A percentile compares a stretch with the other conserved stretches of the same genome.
These are phyloP conservation scores for Synergus japonicus DNA, from an alignment of 2,888 invertebrate genomes.

Conservation along the genomic window DNA sequence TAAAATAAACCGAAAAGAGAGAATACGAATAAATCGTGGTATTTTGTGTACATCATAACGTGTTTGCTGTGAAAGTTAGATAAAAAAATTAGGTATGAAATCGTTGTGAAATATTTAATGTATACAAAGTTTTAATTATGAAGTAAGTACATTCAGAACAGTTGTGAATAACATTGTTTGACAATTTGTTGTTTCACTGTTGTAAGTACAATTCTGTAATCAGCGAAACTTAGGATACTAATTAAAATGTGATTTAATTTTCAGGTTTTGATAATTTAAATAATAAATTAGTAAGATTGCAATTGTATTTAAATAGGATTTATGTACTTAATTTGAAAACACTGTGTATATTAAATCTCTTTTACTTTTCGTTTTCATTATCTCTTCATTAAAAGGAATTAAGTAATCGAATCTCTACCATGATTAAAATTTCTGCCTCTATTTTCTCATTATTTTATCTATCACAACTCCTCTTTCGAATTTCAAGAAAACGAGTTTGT, in stretches of 20 bases:
- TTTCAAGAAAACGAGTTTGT: not conserved
- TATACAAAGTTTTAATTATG: not conserved
- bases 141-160: not conserved
- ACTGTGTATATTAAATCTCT: too few relatives aligned
- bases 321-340: too few relatives aligned
- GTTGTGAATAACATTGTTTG: not conserved
- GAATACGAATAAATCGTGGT: not conserved
- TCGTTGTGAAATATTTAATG: not conserved
- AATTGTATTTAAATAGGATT: too few relatives aligned
- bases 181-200: too few relatives aligned
- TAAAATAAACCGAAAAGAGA: not conserved
- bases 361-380: not conserved
- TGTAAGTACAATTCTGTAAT: too few relatives aligned
- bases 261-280: too few relatives aligned
- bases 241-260: too few relatives aligned
- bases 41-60: not conserved
- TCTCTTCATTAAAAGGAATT: not conserved
- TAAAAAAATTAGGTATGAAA: not conserved
- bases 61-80: not conserved
- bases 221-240: too few relatives aligned
- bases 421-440: not conserved
- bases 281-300: too few relatives aligned
- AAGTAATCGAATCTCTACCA: not conserved
- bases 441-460: not conserved
- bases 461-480: not conserved